These are phyloP conservation scores for Parnassius mnemosyne DNA, from an alignment of 2,888 invertebrate species.

Conservation along the genomic window DNA sequence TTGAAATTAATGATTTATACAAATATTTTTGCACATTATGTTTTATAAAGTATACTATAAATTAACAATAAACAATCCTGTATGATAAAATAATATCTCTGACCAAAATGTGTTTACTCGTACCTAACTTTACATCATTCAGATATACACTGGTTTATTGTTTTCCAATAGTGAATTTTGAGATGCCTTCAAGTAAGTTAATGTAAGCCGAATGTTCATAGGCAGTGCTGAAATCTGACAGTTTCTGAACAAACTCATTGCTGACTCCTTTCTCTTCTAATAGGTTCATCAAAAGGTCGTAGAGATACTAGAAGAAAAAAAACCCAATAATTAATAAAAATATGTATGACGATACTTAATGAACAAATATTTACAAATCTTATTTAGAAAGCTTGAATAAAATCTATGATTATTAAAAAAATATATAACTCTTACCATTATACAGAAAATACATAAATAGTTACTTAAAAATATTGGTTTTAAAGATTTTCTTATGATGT, in stretches of 20 bases:
- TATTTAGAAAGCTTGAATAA: no score
- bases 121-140: neutral
- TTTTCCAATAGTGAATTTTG: slow-evolving; percentile 89
- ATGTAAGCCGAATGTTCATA: slow-evolving; percentile 97
- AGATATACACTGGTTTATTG: slow-evolving; percentile 35
- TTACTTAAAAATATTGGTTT: no score
- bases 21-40: no score
- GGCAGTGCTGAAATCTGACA: slow-evolving; percentile 92
- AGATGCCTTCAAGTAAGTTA: slow-evolving; percentile 90
- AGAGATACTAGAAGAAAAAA: slow-evolving; percentile 87
- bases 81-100: neutral
- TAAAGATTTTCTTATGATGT: no score
- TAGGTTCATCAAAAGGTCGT: slow-evolving; percentile 96
- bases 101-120: slow-evolving; percentile 8
- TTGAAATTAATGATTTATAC: no score
- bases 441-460: no score
- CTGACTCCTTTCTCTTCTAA: slow-evolving; percentile 97
- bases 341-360: no score
- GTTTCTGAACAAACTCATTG: slow-evolving; percentile 94
- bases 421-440: no score
- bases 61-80: no score
- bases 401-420: no score
- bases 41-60: no score
- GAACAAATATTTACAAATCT: no score
- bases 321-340: slow-evolving; percentile 1